A percentile compares a stretch with the other conserved stretches of the same genome.
These are phyloP conservation scores for Macrostomum lignano DNA, from an alignment of 1,140 invertebrate genomes.

Conservation along the genomic window DNA sequence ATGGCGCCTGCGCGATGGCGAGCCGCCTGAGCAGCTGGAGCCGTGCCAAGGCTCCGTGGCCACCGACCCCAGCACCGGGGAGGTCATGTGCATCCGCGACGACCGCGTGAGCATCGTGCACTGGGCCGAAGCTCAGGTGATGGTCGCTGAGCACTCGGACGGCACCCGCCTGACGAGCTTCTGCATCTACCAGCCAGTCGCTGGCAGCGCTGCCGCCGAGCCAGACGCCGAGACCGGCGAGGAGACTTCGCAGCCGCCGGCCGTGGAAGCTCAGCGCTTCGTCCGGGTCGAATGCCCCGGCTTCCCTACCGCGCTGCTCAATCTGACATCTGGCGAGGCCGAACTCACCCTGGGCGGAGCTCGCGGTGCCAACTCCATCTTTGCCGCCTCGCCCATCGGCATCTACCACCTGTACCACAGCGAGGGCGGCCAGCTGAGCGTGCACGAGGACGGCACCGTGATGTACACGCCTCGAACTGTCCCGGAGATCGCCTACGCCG, in stretches of 20 bases:
- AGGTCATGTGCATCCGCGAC: slow-evolving; percentile 22
- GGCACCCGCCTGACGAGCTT: slow-evolving; percentile 24
- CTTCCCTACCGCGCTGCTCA: slow-evolving; percentile 24
- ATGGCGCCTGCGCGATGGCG: slow-evolving; percentile 7
- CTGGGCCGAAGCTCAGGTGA: slow-evolving; percentile 19
- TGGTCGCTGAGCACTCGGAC: slow-evolving; percentile 22
- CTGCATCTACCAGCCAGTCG: slow-evolving; percentile 1
- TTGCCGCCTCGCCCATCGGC: slow-evolving; percentile 19
- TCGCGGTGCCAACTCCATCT: slow-evolving; percentile 17
- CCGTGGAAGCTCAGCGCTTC: slow-evolving; percentile 3
- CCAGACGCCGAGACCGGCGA: slow-evolving; percentile 9
- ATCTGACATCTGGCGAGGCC: slow-evolving; percentile 16
- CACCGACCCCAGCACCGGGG: slow-evolving; percentile 2
- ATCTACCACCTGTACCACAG: slow-evolving; percentile 19
- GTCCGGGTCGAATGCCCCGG: slow-evolving; percentile 21
- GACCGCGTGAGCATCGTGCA: slow-evolving; percentile 22
- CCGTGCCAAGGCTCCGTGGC: slow-evolving; percentile 9
- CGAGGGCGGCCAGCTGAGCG: slow-evolving; percentile 14
- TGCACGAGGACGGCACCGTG: slow-evolving; percentile 7
- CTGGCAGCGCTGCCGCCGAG: background rate
- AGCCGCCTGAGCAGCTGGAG: too few species aligned
- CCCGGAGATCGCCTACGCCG: too few species aligned
- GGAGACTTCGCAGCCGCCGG: slow-evolving; percentile 8
- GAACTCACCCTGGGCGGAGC: too few species aligned
- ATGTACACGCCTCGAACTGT: background rate